Evolutionary conservation across 2,113 vertebrate species (phyloP).

Genomic region (Coreoperca whiteheadi): DNA sequence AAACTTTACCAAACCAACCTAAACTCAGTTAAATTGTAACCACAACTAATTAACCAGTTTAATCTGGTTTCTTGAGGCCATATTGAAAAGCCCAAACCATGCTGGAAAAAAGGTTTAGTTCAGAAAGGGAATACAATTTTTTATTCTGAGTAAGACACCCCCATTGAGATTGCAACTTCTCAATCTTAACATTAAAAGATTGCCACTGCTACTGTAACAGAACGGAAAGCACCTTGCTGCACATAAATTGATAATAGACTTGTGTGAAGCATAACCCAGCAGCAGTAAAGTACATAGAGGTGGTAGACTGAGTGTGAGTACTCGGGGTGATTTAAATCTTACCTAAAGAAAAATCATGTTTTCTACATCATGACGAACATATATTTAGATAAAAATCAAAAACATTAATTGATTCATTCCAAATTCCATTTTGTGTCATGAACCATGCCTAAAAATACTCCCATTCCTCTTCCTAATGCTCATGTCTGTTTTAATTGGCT

Average conservation of each 20-base stretch:
- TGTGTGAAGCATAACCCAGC: slow-evolving; percentile 5
- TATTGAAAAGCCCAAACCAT: neutral
- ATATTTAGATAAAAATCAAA: neutral
- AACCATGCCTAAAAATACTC: neutral
- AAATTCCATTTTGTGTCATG: neutral
- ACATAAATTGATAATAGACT: slow-evolving; percentile 23
- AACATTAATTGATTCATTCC: neutral
- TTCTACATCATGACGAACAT: neutral
- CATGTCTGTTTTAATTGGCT: neutral
- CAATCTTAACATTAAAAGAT: slow-evolving; percentile 7
- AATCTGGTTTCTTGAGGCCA: neutral
- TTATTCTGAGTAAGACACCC: neutral
- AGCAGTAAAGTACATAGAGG: slow-evolving; percentile 6
- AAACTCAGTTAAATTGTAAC: neutral
- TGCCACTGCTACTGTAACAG: neutral
- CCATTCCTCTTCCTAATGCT: neutral
- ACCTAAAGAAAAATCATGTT: neutral
- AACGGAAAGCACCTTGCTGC: neutral
- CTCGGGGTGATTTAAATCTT: neutral
- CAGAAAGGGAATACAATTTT: neutral
- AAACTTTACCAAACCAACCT: neutral
- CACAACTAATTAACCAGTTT: no score
- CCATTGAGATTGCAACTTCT: neutral
- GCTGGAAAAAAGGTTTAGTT: neutral
- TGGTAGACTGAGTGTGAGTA: neutral